These are phyloP conservation scores for Australoheros facetus DNA, from an alignment of 2,797 vertebrate genomes.

Conservation along the genomic window DNA sequence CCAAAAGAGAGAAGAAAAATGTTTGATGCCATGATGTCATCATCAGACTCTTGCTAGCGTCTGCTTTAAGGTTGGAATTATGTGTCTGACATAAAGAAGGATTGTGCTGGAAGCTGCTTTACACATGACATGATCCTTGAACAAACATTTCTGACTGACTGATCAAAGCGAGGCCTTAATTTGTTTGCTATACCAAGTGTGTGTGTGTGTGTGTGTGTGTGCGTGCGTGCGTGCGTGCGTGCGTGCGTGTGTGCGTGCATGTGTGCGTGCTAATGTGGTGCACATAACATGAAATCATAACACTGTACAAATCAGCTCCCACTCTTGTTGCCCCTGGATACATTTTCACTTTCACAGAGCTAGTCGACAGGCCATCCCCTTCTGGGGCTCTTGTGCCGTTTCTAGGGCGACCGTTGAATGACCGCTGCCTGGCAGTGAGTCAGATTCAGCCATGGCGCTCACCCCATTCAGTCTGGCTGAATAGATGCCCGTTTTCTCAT, in stretches of 20 bases:
- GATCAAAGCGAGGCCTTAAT: slow-evolving; percentile 42
- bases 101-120: slow-evolving; percentile 54
- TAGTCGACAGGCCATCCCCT: slow-evolving; percentile 57
- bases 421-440: slow-evolving; percentile 72
- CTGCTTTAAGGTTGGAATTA: slow-evolving; percentile 29
- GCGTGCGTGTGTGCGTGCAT: not conserved
- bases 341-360: slow-evolving; percentile 54
- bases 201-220: not conserved
- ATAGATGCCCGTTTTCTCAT: slow-evolving; percentile 74
- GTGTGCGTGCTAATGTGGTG: not conserved
- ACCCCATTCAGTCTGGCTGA: slow-evolving; percentile 71
- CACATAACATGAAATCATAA: slow-evolving; percentile 52
- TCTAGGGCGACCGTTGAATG: slow-evolving; percentile 79
- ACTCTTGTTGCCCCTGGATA: slow-evolving; percentile 68
- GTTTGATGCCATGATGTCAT: not conserved
- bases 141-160: slow-evolving; percentile 49
- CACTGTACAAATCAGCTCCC: slow-evolving; percentile 51
- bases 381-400: slow-evolving; percentile 74
- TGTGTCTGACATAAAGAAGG: slow-evolving; percentile 49
- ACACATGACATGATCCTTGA: slow-evolving; percentile 37
- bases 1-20: slow-evolving; percentile 2
- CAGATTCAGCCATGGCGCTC: slow-evolving; percentile 69
- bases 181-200: slow-evolving; percentile 22
- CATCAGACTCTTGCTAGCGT: slow-evolving; percentile 9
- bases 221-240: not conserved